Evolutionary conservation across 2,113 vertebrate genomes (phyloP), one percentile per base, ranked within the genome.

Genomic region (Egretta garzetta): DNA sequence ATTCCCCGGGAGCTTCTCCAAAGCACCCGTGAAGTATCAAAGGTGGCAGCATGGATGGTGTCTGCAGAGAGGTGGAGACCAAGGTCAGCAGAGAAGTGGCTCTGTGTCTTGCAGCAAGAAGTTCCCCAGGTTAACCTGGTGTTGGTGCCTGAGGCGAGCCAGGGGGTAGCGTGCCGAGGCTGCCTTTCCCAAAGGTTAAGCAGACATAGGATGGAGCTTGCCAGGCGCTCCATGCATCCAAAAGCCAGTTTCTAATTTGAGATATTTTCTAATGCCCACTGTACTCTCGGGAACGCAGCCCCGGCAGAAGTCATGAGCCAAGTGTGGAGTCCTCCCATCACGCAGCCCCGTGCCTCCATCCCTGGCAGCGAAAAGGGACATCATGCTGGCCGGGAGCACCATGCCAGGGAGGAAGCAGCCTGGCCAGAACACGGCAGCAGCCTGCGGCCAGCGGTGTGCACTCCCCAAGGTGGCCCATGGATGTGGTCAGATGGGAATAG

Each of bases 181-280:
- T 75, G 71, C 91, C 39, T 85, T 96, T 93, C 67, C 58, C 67
- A 90, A 96, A 95, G 86, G 74, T 90, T 93, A 95, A 86, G 67
- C 79, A 90, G 58, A 85, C 8, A 4, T 52, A 88, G 71, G 53
- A 70, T 0, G 0, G 71, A 88, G 71, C 45, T 92, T 96, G 89
- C 66, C 75, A 92, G 71, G 74, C 8, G 2, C 39, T 59, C 14
- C 55, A 47, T 55, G 49, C 59, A 74, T 71, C 37, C 89, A 52
- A 75, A 95, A 96, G 62, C 66, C 88, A 92, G 55, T 62, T 95
- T 94, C 94, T 96, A 95, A 93, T 94, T 62, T 87, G 59, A 90
- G 90, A 85, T 8, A 80, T 73, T 90, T 88, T 86, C 70, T 71
- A 79, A 89, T 80, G 76, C 30, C 56, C 27, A 21, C 71, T 86